Evolutionary conservation across 1,140 invertebrate genomes (phyloP), one percentile per base, ranked within the genome.

Genomic region (Drosophila rufa): DNA sequence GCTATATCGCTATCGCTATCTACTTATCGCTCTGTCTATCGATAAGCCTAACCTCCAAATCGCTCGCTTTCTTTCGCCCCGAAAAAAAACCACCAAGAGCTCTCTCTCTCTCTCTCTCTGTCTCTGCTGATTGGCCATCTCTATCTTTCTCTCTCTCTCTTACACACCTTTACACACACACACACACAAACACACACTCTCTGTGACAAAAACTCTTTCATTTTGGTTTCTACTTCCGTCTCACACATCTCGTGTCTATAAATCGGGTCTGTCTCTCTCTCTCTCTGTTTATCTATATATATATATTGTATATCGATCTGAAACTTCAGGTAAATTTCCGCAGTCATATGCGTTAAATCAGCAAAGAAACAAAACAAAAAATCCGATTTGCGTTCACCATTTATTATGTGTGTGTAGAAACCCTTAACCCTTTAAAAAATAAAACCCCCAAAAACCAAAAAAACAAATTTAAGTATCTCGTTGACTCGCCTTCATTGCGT

Each of bases 241-340:
- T 68, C 64, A 33, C 69, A 66, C 53, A 56, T 66, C 11, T 33
- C 46, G 55, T 65, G 43, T 75, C 59, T 55, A 25, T 53, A 69
- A 60, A 60, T 51, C 60, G 58, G 59, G 38, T 65, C 33, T 53
- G 9, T 47, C 61, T 48, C 53, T 61, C 15, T 62, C 19, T 50
- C 19, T 55, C 45, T 64, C n/a, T 59, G 14, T 73, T 30, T 58
- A 58, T 71, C 17, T 62, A 56, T 45, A 60, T 66, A 68, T 67
- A 77, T 74, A 45, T 73, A 45, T 48, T 58, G 27, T 59, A 43
- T 60, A 71, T 40, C 17, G 57, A 50, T 73, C 53, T 60, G 45
- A 76, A 70, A 70, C 76, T 78, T 75, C 83, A 87, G 83, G 83
- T 87, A 87, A 87, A 89, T 87, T 89, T 69, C 64, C 60, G 80